Base-by-base conservation (phyloP, 2,113 vertebrate species). In the Sinocyclocheilus anshuiensis region DNA sequence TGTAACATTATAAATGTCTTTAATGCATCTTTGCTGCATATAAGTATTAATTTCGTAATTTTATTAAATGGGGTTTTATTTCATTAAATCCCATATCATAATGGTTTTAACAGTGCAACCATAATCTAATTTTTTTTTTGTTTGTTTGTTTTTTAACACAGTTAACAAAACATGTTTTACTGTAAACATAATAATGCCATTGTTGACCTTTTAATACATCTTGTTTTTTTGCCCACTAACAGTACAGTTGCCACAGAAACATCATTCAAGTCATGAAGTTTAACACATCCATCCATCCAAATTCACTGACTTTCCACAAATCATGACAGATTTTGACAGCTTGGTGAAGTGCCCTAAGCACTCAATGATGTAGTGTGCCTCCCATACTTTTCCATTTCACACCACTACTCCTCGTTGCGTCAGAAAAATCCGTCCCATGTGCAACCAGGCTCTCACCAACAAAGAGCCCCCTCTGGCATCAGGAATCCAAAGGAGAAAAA, bases 291-390 rank as follows among this genome's bases (percentile, higher is more conserved):
- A 53, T 86, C 55, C 69, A 65, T 76, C 75, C 20, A 10, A 65
- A 45, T 18, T 29, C 53, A 39, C 65, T 13, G 26, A 50, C 16
- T 84, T 81, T 77, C 78, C 45, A 79, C 77, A 87, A 79, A 84
- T 84, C 77, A 87, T 77, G 86, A 76, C 59, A 69, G 48, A 69
- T 20, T 83, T 24, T 87, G 85, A 86, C 85, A 82, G 78, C 55
- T 82, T 10, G 20, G 13, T 39, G 76, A 79, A 85, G 69, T 33
- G 77, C 85, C 77, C 85, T 45, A 29, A 67, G 85, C 77, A 2
- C 15, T 61, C 65, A 16, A 0, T 86, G 85, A 81, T 86, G 77
- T 39, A 59, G 78, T 86, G 71, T 24, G 81, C 67, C 75, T 48
- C 65, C 39, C 76, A 50, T 59, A 81, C 61, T 72, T 77, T 20